Base-by-base conservation (phyloP, 37 sponge, comb jelly and placozoan species). In the Ephydatia muelleri region DNA sequence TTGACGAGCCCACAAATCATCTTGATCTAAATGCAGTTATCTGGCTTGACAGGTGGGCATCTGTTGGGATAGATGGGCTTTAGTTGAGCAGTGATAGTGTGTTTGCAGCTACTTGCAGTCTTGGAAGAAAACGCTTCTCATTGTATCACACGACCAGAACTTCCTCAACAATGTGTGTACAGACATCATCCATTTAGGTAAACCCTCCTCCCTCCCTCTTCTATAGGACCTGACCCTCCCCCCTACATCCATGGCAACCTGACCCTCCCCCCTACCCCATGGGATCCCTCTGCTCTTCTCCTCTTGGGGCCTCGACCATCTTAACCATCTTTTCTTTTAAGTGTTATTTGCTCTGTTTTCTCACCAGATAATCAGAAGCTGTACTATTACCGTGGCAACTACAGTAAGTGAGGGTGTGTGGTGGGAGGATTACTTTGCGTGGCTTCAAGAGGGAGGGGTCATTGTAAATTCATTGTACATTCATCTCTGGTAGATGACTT, bases 1-100 rank as follows among this genome's bases (percentile, higher is more conserved):
- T 99, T 82, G 99, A 99, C 84, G 99, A 99, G 77, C 99, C 99
- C 5, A 99, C 99, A 23, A 99, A 99, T 75, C 99, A 99, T 72
- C 92, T 99, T 21, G 99, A 99, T 74, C 92, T 99, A 33, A 99
- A 99, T 83, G 99, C 99, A 68, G 99, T 99, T 78, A 99, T 99
- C 70, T 99, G 99, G 99, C 83, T 99, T 67, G 93, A 99, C 86
- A 96, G 70, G 92, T 95, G 34, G 38, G 90, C 3, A 25, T 3
- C 25, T 31, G 31, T 28, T 16, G 66, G 9, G 13, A 22, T n/a
- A 16, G 11, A 43, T 38, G 29, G 23, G 66, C 6, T 48, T 57
- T 79, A 11, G 14, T 11, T 21, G 33, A 23, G 32, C n/a, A 11
- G 9, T 79, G 31, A 25, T 57, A 16, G 27, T 13, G 65, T 21